Base-by-base conservation (phyloP, 2,797 vertebrate species). In the Pempheris klunzingeri region DNA sequence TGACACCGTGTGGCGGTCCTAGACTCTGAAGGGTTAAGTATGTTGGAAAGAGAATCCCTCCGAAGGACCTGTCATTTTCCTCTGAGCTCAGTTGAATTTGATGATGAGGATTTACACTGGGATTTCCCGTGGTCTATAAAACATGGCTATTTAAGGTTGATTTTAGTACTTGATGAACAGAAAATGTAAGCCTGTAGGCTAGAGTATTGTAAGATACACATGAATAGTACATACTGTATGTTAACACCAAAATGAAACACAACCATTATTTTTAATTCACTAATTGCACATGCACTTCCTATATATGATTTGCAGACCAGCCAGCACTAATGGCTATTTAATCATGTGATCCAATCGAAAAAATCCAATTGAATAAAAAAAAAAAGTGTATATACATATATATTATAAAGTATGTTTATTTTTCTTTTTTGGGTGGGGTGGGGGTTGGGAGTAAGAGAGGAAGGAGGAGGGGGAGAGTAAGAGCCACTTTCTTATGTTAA, bases 401-500 rank as follows among this genome's bases (percentile, higher is more conserved):
- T n/a, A n/a, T n/a, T n/a, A n/a, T n/a, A 78, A 79, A 15, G n/a
- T 63, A 28, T 20, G 60, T 75, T 30, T 59, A 63, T 74, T 65
- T 76, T 63, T 10, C 1, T 8, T 34, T 49, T 83, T 60, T 73
- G 7, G 15, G 36, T 38, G 39, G 61, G 55, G 41, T 50, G 59
- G 74, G 73, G 77, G 60, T 32, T 66, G 71, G 1, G 76, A 71
- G 80, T 70, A 65, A 79, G 73, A 80, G 82, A 70, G 81, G 84
- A 85, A 81, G 81, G 78, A 74, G 88, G 81, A 75, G 85, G 89
- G 81, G 85, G 66, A 30, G 63, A 74, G 78, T 90, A 92, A 92
- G 92, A 92, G 92, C 90, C 90, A 95, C 94, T 93, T 94, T 95
- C 91, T 95, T 93, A 94, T 95, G 94, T 92, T 94, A 95, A 95